Percentiles rank a stretch among this genome's conserved stretches.
These are phyloP conservation scores for Psix sp. DNA, from an alignment of 1,140 invertebrate species.

Conservation along the genomic window DNA sequence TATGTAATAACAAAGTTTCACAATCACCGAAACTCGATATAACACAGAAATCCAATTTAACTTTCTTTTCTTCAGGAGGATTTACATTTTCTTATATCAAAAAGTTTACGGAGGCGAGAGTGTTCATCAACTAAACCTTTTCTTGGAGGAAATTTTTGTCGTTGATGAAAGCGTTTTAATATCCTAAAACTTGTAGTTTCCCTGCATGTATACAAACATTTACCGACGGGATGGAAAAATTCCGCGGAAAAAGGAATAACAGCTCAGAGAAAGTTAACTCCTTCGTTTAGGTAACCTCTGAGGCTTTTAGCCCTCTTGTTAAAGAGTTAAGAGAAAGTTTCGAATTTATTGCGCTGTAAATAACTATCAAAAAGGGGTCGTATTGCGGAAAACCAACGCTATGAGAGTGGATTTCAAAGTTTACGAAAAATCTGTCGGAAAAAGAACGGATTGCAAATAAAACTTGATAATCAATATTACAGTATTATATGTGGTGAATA, in stretches of 20 bases:
- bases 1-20: slow-evolving; percentile 20
- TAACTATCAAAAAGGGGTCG: slow-evolving; percentile 65
- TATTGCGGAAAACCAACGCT: slow-evolving; percentile 40
- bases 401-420: slow-evolving; percentile 44
- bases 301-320: slow-evolving; percentile 60
- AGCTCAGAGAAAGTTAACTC: slow-evolving; percentile 64
- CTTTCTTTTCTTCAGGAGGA: slow-evolving; percentile 31
- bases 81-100: slow-evolving; percentile 29
- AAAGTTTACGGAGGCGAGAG: slow-evolving; percentile 18
- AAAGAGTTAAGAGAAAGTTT: slow-evolving; percentile 73
- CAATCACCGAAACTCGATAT: slow-evolving; percentile 23
- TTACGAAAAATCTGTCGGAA: slow-evolving; percentile 39
- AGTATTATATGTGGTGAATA: no score
- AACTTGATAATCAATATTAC: slow-evolving; percentile 13
- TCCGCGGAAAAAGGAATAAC: slow-evolving; percentile 48
- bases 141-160: slow-evolving; percentile 25
- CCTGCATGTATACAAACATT: slow-evolving; percentile 8
- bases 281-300: slow-evolving; percentile 50
- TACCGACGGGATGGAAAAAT: slow-evolving; percentile 33
- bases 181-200: slow-evolving; percentile 35
- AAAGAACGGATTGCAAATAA: slow-evolving; percentile 35
- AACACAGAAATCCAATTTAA: slow-evolving; percentile 42
- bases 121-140: slow-evolving; percentile 41
- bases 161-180: slow-evolving; percentile 40
- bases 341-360: slow-evolving; percentile 70